A percentile compares a stretch with the other conserved stretches of the same genome.
These are phyloP conservation scores for Liparis tanakae DNA, from an alignment of 2,797 vertebrate genomes.

Conservation along the genomic window DNA sequence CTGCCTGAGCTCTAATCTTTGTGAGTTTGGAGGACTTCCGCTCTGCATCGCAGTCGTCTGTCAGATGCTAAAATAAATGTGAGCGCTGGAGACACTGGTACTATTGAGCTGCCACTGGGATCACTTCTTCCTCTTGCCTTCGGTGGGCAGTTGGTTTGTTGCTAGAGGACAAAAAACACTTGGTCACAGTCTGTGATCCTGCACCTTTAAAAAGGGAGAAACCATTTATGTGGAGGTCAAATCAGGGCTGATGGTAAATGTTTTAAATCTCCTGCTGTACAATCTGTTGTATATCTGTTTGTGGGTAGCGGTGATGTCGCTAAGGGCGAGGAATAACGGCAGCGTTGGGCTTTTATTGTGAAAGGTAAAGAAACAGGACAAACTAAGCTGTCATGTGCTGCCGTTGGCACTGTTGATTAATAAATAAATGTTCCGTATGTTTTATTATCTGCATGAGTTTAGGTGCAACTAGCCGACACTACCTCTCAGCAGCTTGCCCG, in stretches of 20 bases:
- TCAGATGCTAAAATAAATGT: conserved; percentile 25
- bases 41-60: conserved; percentile 27
- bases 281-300: neutral
- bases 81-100: neutral
- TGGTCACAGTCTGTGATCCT: neutral
- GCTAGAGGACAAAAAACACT: conserved; percentile 1
- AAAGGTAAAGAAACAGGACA: too few species aligned
- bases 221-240: neutral
- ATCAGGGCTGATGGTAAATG: neutral
- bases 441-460: neutral
- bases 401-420: too few species aligned
- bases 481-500: neutral
- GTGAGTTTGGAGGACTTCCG: conserved; percentile 24
- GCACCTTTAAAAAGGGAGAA: neutral
- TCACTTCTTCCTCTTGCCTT: neutral
- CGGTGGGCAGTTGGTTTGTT: neutral
- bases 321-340: too few species aligned
- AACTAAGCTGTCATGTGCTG: too few species aligned
- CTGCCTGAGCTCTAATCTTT: conserved; percentile 44
- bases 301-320: too few species aligned
- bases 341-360: too few species aligned
- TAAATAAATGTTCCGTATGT: too few species aligned
- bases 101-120: neutral
- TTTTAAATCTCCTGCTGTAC: neutral
- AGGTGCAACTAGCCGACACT: neutral